Conservation (phyloP, 2,113 vertebrate genomes). For the Alligator sinensis region DNA sequence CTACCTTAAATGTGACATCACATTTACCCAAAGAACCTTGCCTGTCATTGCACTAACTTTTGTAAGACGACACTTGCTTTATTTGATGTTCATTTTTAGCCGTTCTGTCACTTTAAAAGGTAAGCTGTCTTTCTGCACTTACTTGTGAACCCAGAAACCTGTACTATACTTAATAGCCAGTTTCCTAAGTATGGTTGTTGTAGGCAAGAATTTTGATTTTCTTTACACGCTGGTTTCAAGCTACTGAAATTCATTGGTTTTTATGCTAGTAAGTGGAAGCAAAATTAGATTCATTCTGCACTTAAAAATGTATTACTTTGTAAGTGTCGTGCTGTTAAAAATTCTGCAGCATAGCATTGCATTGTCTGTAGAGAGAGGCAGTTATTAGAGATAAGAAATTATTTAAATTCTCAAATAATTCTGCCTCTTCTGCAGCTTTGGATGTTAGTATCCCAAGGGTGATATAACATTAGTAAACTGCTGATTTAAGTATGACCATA, state of each 20-base stretch:
- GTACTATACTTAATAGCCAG: neutral
- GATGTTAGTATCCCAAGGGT: neutral
- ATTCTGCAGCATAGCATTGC: neutral
- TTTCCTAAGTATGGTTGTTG: neutral
- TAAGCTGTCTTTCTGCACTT: neutral
- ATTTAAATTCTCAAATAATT: neutral
- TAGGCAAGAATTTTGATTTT: slow-evolving; percentile 12
- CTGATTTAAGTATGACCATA: neutral
- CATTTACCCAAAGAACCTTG: no score
- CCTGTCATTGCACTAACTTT: neutral
- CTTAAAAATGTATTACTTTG: neutral
- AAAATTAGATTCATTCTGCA: neutral
- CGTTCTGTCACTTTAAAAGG: neutral
- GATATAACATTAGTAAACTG: neutral
- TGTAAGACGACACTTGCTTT: neutral
- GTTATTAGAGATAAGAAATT: neutral
- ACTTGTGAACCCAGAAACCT: neutral
- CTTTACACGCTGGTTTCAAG: neutral
- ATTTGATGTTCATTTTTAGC: neutral
- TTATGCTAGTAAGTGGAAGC: neutral
- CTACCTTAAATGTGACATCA: neutral
- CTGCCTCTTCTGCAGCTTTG: neutral
- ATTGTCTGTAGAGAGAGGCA: slow-evolving; percentile 12
- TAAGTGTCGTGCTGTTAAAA: neutral
- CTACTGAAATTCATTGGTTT: neutral